Percentiles rank a stretch among this genome's conserved stretches.
phyloP scores from a whole-genome alignment of 1,140 invertebrate genomes.

The Babylonia areolata region DNA sequence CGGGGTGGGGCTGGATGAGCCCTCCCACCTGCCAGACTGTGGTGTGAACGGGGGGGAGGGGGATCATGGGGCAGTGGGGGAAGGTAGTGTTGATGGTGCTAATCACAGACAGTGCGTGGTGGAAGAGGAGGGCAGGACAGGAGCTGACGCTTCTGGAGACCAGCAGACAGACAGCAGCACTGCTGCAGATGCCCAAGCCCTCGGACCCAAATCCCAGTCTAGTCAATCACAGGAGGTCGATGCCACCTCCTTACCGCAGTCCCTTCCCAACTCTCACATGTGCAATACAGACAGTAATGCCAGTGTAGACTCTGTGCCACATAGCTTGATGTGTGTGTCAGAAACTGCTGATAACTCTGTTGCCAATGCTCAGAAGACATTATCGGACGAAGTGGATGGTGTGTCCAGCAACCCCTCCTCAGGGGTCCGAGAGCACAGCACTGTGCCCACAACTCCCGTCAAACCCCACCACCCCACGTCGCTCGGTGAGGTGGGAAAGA shows the following conservation, averaged over 20 bases:
- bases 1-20: constrained; percentile 60
- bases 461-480: constrained; percentile 29
- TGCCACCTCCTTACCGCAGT: neutral
- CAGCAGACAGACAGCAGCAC: neutral
- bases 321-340: neutral
- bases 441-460: neutral
- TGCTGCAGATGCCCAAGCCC: neutral
- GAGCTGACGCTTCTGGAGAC: neutral
- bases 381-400: neutral
- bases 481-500: constrained; percentile 43
- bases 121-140: neutral
- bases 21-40: neutral
- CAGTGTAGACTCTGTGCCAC: neutral
- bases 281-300: constrained; percentile 20
- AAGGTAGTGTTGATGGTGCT: neutral
- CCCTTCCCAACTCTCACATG: constrained; percentile 1
- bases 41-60: neutral
- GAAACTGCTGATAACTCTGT: neutral
- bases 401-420: neutral
- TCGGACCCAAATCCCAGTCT: neutral
- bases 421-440: neutral
- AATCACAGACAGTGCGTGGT: neutral
- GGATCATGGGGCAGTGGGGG: neutral
- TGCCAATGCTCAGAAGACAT: neutral
- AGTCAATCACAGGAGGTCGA: neutral